Evolutionary conservation across 2,888 invertebrate species (phyloP).

Genomic region (Hyposoter didymator): DNA sequence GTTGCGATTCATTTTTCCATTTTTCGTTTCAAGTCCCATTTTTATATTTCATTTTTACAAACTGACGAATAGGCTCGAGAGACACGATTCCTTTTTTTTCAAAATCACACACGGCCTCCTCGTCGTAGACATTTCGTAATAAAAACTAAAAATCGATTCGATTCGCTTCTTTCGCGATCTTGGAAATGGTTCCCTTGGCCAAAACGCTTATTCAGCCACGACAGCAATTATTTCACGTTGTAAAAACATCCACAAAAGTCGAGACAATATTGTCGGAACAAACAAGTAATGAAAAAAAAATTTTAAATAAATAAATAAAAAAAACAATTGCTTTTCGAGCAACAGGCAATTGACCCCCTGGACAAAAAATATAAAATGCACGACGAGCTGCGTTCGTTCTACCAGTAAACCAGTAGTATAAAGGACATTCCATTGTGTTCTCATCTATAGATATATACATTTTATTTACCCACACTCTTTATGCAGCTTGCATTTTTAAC

Average conservation of each 20-base stretch:
- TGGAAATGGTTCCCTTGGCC: not conserved
- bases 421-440: slow-evolving; percentile 50
- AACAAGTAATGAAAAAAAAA: not conserved
- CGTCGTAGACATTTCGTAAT: slow-evolving; percentile 18
- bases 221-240: no score
- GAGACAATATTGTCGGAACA: not conserved
- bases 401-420: slow-evolving; percentile 31
- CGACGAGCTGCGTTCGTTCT: slow-evolving; percentile 27
- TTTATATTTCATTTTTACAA: not conserved
- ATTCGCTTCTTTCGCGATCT: not conserved
- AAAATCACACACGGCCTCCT: no score
- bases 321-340: slow-evolving; percentile 18
- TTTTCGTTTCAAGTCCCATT: not conserved
- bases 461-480: slow-evolving; percentile 13
- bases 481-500: slow-evolving; percentile 39
- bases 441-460: slow-evolving; percentile 63
- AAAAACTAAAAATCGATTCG: not conserved
- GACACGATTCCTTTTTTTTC: not conserved
- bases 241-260: not conserved
- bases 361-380: slow-evolving; percentile 44
- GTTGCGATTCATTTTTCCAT: not conserved
- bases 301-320: not conserved
- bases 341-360: slow-evolving; percentile 51
- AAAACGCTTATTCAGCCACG: no score
- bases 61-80: slow-evolving; percentile 20